Evolutionary conservation across 2,888 invertebrate genomes (phyloP).

Genomic region (Cryptosula pallasiana): DNA sequence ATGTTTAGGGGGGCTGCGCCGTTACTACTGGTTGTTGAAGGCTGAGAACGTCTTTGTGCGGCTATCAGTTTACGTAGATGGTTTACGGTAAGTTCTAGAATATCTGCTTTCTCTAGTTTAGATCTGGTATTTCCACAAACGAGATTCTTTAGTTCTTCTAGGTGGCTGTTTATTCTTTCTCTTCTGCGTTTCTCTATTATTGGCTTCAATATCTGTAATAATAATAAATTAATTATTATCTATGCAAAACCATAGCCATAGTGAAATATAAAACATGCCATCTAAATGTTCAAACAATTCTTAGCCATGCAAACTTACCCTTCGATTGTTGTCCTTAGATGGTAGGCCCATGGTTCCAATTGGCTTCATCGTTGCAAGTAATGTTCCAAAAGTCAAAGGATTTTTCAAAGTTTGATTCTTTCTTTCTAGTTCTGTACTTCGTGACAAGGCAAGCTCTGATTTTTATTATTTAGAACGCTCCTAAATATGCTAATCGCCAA

Average conservation of each 20-base stretch:
- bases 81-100: slow-evolving; percentile 22
- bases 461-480: too few relatives aligned
- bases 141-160: slow-evolving; percentile 19
- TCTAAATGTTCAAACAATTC: background rate
- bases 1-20: background rate
- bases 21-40: background rate
- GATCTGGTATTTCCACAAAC: slow-evolving; percentile 22
- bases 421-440: too few relatives aligned
- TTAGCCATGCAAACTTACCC: slow-evolving; percentile 16
- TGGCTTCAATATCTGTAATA: slow-evolving; percentile 19
- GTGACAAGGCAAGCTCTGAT: too few relatives aligned
- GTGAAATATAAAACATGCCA: background rate
- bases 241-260: background rate
- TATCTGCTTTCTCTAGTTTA: slow-evolving; percentile 24
- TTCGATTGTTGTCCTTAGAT: slow-evolving; percentile 3
- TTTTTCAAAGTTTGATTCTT: too few relatives aligned
- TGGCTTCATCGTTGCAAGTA: slow-evolving; percentile 4
- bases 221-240: background rate
- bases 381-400: too few relatives aligned
- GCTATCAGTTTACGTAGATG: slow-evolving; percentile 20
- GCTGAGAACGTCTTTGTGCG: slow-evolving; percentile 7
- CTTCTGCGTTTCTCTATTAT: slow-evolving; percentile 22
- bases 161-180: slow-evolving; percentile 23
- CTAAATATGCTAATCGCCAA: too few relatives aligned
- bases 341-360: background rate